A percentile compares a stretch with the other conserved stretches of the same genome.
Evolutionary conservation across 2,797 vertebrate species (phyloP).

Genomic region (Nannoperca australis): DNA sequence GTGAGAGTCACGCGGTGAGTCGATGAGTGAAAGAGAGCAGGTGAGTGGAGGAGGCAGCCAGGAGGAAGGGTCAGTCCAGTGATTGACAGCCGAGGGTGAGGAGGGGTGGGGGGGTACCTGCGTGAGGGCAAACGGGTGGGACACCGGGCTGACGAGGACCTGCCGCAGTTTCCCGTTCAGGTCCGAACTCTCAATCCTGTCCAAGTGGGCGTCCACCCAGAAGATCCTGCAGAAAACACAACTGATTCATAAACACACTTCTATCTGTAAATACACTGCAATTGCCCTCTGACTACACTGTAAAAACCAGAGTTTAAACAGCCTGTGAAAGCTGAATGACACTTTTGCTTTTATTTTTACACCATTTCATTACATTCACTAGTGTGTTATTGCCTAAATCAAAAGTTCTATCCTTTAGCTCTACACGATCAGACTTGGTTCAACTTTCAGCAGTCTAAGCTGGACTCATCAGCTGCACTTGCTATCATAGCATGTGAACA

Average conservation of each 20-base stretch:
- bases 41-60: slow-evolving; percentile 74
- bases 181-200: slow-evolving; percentile 97
- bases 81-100: slow-evolving; percentile 49
- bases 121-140: slow-evolving; percentile 97
- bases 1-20: slow-evolving; percentile 65
- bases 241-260: background rate
- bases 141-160: slow-evolving; percentile 93
- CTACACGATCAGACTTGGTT: background rate
- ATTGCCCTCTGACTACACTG: background rate
- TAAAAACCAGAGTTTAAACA: background rate
- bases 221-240: slow-evolving; percentile 89
- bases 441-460: too few species aligned
- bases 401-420: background rate
- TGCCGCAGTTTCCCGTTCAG: slow-evolving; percentile 95
- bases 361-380: too few species aligned
- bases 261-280: background rate
- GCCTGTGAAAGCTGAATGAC: background rate
- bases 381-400: background rate
- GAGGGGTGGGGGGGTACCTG: slow-evolving; percentile 86
- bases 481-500: background rate
- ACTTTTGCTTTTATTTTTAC: background rate
- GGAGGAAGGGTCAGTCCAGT: slow-evolving; percentile 63
- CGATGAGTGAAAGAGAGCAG: slow-evolving; percentile 68
- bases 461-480: background rate
- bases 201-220: slow-evolving; percentile 98